Evolutionary conservation across 2,888 invertebrate genomes (phyloP).

Genomic region (Eupithecia dodoneata): DNA sequence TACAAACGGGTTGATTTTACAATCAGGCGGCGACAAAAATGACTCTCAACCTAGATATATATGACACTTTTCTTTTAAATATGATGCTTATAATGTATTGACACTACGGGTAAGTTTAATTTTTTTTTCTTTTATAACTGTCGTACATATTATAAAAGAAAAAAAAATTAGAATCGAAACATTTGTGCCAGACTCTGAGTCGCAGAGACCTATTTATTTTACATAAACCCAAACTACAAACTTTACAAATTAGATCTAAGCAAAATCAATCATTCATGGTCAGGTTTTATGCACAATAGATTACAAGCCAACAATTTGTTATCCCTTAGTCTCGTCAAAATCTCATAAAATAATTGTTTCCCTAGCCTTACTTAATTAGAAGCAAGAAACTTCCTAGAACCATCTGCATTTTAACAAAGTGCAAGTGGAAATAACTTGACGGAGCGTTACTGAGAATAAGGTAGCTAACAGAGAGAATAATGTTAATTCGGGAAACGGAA

Average conservation of each 20-base stretch:
- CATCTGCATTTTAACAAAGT: constrained; percentile 39
- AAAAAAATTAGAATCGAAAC: not conserved
- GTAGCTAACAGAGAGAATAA: constrained; percentile 32
- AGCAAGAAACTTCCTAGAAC: constrained; percentile 13
- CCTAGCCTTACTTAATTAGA: not conserved
- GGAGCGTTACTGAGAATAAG: constrained; percentile 37
- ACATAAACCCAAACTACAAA: not conserved
- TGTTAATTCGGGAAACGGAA: constrained; percentile 18
- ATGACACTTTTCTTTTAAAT: too few species aligned
- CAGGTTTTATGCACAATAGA: not conserved
- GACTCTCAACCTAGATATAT: not conserved
- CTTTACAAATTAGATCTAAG: not conserved
- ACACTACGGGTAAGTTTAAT: not conserved
- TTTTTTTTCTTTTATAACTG: too few species aligned
- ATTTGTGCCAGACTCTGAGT: not conserved
- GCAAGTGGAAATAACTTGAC: constrained; percentile 40
- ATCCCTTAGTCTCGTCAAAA: not conserved
- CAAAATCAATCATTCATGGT: not conserved
- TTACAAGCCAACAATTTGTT: not conserved
- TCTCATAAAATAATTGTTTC: not conserved
- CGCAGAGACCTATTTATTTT: too few species aligned
- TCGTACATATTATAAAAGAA: too few species aligned
- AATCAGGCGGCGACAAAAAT: too few species aligned
- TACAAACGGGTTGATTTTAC: too few species aligned
- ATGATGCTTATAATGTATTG: not conserved